Base-by-base conservation (phyloP, 2,113 vertebrate species). In the Psophia crepitans region DNA sequence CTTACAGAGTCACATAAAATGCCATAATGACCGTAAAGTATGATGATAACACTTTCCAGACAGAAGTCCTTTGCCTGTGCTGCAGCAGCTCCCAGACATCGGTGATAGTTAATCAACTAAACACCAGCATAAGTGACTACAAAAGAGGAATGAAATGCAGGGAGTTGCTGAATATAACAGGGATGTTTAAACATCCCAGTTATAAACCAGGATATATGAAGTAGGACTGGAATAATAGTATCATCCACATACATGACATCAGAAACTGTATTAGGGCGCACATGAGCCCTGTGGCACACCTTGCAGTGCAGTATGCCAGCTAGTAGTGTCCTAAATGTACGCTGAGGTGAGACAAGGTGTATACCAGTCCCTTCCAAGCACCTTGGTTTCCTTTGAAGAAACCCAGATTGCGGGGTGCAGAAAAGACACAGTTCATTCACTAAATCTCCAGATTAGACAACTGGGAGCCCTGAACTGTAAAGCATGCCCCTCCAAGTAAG, bases 261-360 rank as follows among this genome's bases (percentile, higher is more conserved):
- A 74, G 41, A 61, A 12, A 18, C 32, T 43, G 1, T 16, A 44
- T 30, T 9, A 64, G 37, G 33, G 48, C 27, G n/a, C 75, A 73
- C 1, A 0, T 0, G 0, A 66, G 28, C 19, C 24, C 54, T 41
- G 32, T 14, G 32, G 51, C 1, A 6, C 19, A 61, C 4, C 18
- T 26, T n/a, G 32, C 41, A 78, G 84, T 9, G 26, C 19, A 32
- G 4, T 8, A 19, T 9, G 43, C 28, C 71, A 58, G 9, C 30
- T 35, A 37, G 23, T 5, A 48, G 37, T 1, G 4, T 35, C 54
- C 27, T 21, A 57, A 28, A 63, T 2, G 3, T 14, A 53, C 3
- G 2, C 26, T 22, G 26, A 18, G 4, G 9, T 48, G 39, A 89
- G 8, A 48, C 12, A 32, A 84, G 32, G 26, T 11, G 17, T 30